Conservation (phyloP, 2,888 invertebrate genomes). For the Pelosia muscerda region DNA sequence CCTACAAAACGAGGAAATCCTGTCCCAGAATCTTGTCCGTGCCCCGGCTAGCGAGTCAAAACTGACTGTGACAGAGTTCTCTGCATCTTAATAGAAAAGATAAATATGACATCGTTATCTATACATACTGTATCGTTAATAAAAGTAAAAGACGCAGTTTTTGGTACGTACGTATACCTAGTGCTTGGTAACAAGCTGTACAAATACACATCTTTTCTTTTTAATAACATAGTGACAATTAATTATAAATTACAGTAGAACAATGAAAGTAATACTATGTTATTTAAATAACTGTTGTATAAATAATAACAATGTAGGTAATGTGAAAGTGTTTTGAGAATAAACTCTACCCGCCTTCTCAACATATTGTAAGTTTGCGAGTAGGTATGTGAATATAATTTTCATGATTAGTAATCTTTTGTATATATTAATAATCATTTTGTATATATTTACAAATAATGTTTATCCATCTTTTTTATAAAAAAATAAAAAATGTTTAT, state of each 20-base stretch:
- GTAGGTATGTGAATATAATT: not conserved
- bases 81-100: too few relatives aligned
- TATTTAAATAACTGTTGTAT: not conserved
- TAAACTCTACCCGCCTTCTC: not conserved
- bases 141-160: not conserved
- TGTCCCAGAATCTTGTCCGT: too few relatives aligned
- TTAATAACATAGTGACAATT: not conserved
- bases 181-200: not conserved
- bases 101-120: too few relatives aligned
- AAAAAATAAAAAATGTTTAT: too few relatives aligned
- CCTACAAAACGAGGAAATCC: too few relatives aligned
- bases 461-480: too few relatives aligned
- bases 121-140: too few relatives aligned
- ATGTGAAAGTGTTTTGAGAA: slow-evolving; percentile 1
- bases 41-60: too few relatives aligned
- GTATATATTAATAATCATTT: too few relatives aligned
- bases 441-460: too few relatives aligned
- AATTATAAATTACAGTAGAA: slow-evolving; percentile 2
- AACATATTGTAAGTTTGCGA: not conserved
- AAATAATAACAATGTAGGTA: not conserved
- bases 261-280: not conserved
- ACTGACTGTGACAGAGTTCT: too few relatives aligned
- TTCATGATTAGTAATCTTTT: not conserved
- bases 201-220: not conserved
- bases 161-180: not conserved